Base-by-base conservation (phyloP, 2,797 vertebrate species). In the Pterois miles region DNA sequence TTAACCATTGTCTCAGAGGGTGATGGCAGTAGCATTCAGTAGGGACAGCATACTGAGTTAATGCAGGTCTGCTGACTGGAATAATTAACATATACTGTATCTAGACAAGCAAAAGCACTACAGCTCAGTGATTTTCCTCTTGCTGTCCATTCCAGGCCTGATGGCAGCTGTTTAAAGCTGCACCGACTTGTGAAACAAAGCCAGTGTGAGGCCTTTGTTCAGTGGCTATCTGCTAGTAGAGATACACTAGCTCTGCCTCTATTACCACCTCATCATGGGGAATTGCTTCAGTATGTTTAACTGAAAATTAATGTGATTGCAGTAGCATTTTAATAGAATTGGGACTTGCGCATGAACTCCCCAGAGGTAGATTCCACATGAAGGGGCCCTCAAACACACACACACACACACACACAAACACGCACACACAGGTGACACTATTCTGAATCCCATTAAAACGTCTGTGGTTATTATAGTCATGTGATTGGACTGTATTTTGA, bases 381-480 rank as follows among this genome's bases (percentile, higher is more conserved):
- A 81, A 79, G 58, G 11, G 52, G 63, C 33, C 8, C 34, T 27
- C 9, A 46, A 3, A 48, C 25, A 63, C 50, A 54, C 29, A 31
- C 59, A 53, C 33, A 34, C 23, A 33, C 25, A 27, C 53, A 56
- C 65, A 54, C 29, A 48, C 54, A 46, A 31, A 40, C 60, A 25
- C 59, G 46, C 64, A 40, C 43, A 71, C 69, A 31, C 74, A 71
- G 77, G 38, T 74, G 77, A 79, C 62, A 34, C 34, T 53, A 25
- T 52, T 74, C 69, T 77, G 63, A 79, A 83, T 81, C 50, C 75
- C 67, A 89, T 85, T 85, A 88, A 86, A 85, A 76, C 2, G 52
- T 48, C 70, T 8, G n/a, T 33, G 64, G 64, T 69, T 81, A 74
- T 86, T 81, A 81, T 85, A 66, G 75, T 80, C 57, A 71, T 83